phyloP scores from a whole-genome alignment of 2,797 vertebrate genomes.

The Silurus lanzhouensis region DNA sequence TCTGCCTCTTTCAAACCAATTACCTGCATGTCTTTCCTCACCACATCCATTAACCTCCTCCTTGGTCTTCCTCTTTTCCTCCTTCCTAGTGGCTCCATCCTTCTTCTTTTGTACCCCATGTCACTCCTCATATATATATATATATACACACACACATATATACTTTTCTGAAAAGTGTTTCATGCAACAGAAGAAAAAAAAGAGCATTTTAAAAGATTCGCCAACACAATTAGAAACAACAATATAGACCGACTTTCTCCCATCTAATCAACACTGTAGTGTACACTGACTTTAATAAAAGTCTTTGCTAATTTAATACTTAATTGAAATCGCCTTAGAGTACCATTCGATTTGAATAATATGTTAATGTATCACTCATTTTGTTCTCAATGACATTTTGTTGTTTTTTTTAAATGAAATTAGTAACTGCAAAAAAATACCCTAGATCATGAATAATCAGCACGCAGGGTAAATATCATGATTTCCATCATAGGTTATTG shows the following conservation, averaged over 20 bases:
- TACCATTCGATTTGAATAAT: constrained; percentile 71
- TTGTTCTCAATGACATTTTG: constrained; percentile 62
- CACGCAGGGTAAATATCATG: constrained; percentile 71
- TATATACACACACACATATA: background rate
- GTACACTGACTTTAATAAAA: constrained; percentile 19
- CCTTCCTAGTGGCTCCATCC: too few species aligned
- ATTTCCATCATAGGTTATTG: constrained; percentile 56
- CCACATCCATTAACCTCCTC: too few species aligned
- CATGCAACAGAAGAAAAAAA: background rate
- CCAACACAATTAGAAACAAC: background rate
- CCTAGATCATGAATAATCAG: constrained; percentile 72
- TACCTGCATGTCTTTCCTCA: too few species aligned
- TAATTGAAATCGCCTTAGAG: constrained; percentile 62
- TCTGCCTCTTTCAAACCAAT: too few species aligned
- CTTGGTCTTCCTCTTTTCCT: too few species aligned
- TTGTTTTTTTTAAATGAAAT: constrained; percentile 68
- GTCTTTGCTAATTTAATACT: constrained; percentile 15
- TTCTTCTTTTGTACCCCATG: too few species aligned
- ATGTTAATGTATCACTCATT: constrained; percentile 63
- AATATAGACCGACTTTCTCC: background rate
- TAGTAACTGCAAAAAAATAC: constrained; percentile 66
- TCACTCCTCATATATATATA: too few species aligned
- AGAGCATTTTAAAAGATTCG: background rate
- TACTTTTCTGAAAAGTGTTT: background rate
- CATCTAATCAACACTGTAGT: background rate